phyloP scores from a whole-genome alignment of 2,888 invertebrate species.

The Diloba caeruleocephala region DNA sequence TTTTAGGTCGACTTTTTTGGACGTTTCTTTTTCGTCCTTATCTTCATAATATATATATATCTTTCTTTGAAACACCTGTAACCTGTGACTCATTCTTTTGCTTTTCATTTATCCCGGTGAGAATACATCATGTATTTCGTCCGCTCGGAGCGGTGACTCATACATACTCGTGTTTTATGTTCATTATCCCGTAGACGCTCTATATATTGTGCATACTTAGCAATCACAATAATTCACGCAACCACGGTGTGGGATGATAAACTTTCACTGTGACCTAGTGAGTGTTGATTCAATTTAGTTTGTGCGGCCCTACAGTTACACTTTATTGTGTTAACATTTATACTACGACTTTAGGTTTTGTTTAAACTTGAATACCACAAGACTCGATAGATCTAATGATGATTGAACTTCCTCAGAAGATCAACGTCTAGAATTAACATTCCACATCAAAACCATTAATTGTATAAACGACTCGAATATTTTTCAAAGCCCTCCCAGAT shows the following conservation, averaged over 20 bases:
- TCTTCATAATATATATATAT: no score
- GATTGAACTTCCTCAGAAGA: conserved; percentile 23
- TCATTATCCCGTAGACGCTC: neutral
- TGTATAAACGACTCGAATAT: conserved; percentile 53
- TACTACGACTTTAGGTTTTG: conserved; percentile 41
- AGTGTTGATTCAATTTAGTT: conserved; percentile 49
- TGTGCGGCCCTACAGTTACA: conserved; percentile 28
- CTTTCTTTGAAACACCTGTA: no score
- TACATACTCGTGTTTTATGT: neutral
- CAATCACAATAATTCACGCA: conserved; percentile 33
- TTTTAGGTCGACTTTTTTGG: no score
- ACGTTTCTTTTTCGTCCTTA: no score
- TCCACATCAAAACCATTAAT: conserved; percentile 53
- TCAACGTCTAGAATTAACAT: conserved; percentile 53
- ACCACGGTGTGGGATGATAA: conserved; percentile 32
- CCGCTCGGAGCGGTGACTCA: no score
- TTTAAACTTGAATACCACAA: conserved; percentile 34
- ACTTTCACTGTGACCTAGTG: conserved; percentile 44
- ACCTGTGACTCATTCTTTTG: no score
- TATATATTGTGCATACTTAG: conserved; percentile 23
- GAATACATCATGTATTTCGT: no score
- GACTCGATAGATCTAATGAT: conserved; percentile 38
- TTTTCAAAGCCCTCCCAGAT: conserved; percentile 47
- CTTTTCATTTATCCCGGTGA: no score
- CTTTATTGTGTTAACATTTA: conserved; percentile 45